Conservation (phyloP, 2,797 vertebrate genomes). For the Rhynchonycteris naso region DNA sequence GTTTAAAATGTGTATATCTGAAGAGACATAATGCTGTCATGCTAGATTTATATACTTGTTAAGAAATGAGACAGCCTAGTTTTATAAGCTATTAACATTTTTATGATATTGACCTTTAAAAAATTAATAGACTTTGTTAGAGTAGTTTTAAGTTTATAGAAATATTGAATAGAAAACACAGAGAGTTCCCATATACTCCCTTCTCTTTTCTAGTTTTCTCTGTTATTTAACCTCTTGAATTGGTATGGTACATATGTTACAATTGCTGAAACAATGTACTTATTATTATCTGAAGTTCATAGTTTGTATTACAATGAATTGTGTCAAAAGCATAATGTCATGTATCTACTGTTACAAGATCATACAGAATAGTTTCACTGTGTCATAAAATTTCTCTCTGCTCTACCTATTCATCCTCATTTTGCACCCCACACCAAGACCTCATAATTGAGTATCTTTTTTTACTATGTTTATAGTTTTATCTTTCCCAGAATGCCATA, state of each 20-base stretch:
- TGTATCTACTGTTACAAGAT: no score
- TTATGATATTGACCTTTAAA: neutral
- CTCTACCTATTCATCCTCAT: no score
- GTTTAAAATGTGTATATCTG: neutral
- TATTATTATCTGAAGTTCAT: no score
- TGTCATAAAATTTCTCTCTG: no score
- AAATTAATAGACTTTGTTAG: neutral
- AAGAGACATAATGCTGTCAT: neutral
- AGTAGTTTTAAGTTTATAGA: constrained; percentile 16
- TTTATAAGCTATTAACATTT: constrained; percentile 15
- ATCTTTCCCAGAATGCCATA: neutral
- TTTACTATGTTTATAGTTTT: neutral
- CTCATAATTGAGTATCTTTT: neutral
- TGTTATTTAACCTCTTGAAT: neutral
- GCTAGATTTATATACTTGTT: neutral
- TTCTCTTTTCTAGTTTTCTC: neutral
- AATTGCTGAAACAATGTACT: neutral
- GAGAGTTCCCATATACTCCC: neutral
- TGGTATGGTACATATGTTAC: neutral
- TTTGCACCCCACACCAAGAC: neutral
- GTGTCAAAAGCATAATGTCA: no score
- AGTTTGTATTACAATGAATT: no score
- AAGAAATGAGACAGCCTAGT: neutral
- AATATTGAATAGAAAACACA: neutral
- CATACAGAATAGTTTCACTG: no score